phyloP scores from a whole-genome alignment of 2,888 invertebrate species.

The Ochlodes sylvanus region DNA sequence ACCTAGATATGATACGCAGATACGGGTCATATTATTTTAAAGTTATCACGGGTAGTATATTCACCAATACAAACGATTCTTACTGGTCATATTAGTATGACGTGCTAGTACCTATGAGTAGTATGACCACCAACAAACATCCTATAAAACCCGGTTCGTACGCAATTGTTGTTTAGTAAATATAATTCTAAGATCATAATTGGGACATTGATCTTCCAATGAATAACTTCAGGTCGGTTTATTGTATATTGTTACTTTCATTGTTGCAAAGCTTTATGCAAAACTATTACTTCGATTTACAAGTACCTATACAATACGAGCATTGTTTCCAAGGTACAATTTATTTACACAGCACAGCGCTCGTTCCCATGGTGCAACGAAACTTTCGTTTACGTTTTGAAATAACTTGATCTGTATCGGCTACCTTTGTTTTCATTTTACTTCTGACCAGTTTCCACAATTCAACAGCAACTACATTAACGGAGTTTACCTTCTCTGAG shows the following conservation, averaged over 20 bases:
- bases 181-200: no score
- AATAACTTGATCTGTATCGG: slow-evolving; percentile 68
- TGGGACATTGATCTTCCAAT: no score
- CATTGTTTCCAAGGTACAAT: slow-evolving; percentile 75
- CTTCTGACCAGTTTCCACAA: slow-evolving; percentile 20
- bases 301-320: slow-evolving; percentile 76
- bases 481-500: no score
- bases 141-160: no score
- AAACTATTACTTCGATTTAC: slow-evolving; percentile 72
- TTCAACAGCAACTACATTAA: slow-evolving; percentile 12
- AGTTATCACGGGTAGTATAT: no score
- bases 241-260: slow-evolving; percentile 33
- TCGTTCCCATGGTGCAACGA: slow-evolving; percentile 66
- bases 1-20: no score
- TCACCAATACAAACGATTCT: no score
- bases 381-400: slow-evolving; percentile 69
- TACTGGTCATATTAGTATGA: no score
- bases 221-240: neutral
- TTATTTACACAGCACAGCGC: slow-evolving; percentile 66
- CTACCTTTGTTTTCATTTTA: slow-evolving; percentile 56
- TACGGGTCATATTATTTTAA: no score
- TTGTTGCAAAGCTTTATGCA: slow-evolving; percentile 42
- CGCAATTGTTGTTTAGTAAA: no score
- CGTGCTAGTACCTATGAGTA: no score
- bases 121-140: no score